Evolutionary conservation across 2,797 vertebrate species (phyloP).

Genomic region (Brachyalestes nurse): DNA sequence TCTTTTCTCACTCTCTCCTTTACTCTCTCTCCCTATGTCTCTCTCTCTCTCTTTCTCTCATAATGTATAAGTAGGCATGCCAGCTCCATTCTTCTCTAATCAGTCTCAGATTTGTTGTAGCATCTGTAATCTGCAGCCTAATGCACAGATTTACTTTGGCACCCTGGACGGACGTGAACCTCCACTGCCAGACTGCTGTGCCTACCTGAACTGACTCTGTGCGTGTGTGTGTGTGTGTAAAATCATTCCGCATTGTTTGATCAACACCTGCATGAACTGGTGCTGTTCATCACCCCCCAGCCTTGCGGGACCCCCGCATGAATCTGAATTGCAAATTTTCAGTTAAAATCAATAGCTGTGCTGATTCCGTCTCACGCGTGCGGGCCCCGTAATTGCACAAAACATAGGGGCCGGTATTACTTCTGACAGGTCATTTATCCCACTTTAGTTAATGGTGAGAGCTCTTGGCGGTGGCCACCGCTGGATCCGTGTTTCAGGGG

Average conservation of each 20-base stretch:
- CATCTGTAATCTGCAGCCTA: neutral
- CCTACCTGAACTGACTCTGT: neutral
- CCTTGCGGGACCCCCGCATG: slow-evolving; percentile 17
- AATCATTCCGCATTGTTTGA: slow-evolving; percentile 37
- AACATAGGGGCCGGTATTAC: slow-evolving; percentile 88
- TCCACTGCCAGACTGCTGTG: neutral
- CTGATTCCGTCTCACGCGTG: slow-evolving; percentile 28
- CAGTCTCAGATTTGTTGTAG: neutral
- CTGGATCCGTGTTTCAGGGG: slow-evolving; percentile 80
- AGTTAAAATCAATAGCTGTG: slow-evolving; percentile 59
- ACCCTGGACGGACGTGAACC: neutral
- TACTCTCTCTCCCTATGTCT: too few relatives aligned
- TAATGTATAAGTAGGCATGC: slow-evolving; percentile 21
- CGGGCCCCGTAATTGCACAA: slow-evolving; percentile 86
- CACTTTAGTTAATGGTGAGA: slow-evolving; percentile 89
- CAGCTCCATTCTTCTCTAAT: neutral
- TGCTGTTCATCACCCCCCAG: slow-evolving; percentile 52
- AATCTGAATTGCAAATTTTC: slow-evolving; percentile 70
- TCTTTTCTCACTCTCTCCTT: too few relatives aligned
- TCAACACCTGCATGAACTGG: slow-evolving; percentile 46
- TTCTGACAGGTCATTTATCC: slow-evolving; percentile 94
- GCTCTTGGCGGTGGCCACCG: slow-evolving; percentile 78
- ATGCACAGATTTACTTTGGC: neutral
- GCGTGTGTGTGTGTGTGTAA: neutral
- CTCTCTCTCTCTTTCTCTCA: slow-evolving; percentile 17